A percentile compares a stretch with the other conserved stretches of the same genome.
Evolutionary conservation across 1,140 invertebrate genomes (phyloP).

Genomic region (Sinonovacula constricta): DNA sequence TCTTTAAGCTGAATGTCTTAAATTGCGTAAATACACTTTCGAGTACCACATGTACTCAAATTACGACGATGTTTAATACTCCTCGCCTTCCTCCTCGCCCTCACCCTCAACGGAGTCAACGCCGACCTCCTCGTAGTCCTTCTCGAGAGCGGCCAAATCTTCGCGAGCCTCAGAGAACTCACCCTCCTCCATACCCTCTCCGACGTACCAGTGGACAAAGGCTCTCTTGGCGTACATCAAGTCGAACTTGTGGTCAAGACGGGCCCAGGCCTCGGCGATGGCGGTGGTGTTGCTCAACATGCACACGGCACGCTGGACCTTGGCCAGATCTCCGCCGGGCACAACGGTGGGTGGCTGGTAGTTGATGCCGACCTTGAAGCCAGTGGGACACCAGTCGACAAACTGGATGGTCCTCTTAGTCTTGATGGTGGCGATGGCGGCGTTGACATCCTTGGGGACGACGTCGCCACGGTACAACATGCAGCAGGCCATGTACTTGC

Average conservation of each 20-base stretch:
- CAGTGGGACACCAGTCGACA: constrained; percentile 66
- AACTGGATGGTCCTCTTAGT: constrained; percentile 80
- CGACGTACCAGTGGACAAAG: constrained; percentile 77
- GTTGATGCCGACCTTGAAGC: constrained; percentile 68
- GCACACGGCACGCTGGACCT: constrained; percentile 78
- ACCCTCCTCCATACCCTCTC: constrained; percentile 80
- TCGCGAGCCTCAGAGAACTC: constrained; percentile 88
- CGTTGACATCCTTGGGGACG: constrained; percentile 90
- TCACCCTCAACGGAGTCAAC: constrained; percentile 56
- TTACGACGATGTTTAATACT: no score
- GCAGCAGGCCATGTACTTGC: constrained; percentile 86
- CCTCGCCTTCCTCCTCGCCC: constrained; percentile 45
- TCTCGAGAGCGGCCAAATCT: constrained; percentile 85
- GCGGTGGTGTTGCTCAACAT: constrained; percentile 89
- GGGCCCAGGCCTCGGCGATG: constrained; percentile 85
- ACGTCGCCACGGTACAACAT: constrained; percentile 74
- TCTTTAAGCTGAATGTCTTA: no score
- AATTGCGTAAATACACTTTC: no score
- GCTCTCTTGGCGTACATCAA: constrained; percentile 82
- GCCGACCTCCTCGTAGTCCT: constrained; percentile 61
- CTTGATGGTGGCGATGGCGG: constrained; percentile 84
- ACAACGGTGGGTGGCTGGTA: constrained; percentile 88
- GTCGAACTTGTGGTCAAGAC: constrained; percentile 83
- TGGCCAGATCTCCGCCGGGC: constrained; percentile 86
- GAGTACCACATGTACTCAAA: no score